Conservation (phyloP, 2,113 vertebrate genomes). For the Etia nguti region DNA sequence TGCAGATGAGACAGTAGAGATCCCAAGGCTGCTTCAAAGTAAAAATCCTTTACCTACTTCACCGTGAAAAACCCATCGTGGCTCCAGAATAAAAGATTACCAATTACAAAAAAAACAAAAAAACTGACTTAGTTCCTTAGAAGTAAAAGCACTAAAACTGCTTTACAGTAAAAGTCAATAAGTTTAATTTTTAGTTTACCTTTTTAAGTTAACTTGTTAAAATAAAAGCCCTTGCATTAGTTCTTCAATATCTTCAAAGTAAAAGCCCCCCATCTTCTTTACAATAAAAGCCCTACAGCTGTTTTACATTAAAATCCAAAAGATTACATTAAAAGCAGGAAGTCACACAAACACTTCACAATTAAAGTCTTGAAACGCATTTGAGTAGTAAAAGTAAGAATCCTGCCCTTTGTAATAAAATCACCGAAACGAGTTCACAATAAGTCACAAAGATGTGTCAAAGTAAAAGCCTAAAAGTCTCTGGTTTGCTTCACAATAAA, state of each 20-base stretch:
- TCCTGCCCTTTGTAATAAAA: background rate
- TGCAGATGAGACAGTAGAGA: background rate
- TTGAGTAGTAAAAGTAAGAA: background rate
- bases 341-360: background rate
- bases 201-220: background rate
- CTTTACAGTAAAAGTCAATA: background rate
- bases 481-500: background rate
- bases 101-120: background rate
- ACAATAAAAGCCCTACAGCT: background rate
- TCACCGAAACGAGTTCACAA: background rate
- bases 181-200: background rate
- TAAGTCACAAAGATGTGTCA: background rate
- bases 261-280: background rate
- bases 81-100: background rate
- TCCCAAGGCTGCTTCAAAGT: background rate
- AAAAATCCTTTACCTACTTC: background rate
- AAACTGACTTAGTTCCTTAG: background rate
- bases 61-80: rapidly evolving
- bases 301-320: background rate
- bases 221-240: background rate
- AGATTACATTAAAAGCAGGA: background rate
- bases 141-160: background rate
- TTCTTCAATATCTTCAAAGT: background rate
- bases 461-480: background rate
- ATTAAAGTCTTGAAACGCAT: background rate